phyloP scores from a whole-genome alignment of 2,888 invertebrate genomes.

The Tetragonula carbonaria region DNA sequence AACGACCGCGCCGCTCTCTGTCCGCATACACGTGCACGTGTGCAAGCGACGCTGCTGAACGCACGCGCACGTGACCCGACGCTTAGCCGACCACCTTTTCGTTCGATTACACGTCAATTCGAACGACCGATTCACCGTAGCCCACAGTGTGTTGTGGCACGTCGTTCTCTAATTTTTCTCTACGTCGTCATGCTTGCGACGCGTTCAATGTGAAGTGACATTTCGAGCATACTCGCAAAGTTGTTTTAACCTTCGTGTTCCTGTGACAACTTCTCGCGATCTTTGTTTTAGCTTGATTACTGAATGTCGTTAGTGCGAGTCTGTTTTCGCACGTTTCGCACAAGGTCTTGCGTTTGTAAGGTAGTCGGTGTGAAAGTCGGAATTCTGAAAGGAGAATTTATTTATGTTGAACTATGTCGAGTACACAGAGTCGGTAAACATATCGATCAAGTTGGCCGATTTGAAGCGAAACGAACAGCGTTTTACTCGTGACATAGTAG shows the following conservation, averaged over 20 bases:
- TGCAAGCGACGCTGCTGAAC: conserved; percentile 37
- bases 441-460: not conserved
- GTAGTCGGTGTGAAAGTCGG: no score
- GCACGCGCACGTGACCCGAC: conserved; percentile 64
- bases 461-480: not conserved
- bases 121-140: not conserved
- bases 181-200: not conserved
- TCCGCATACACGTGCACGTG: conserved; percentile 40
- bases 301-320: not conserved
- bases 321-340: not conserved
- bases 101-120: conserved; percentile 29
- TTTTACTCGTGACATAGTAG: not conserved
- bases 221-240: not conserved
- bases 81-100: conserved; percentile 24
- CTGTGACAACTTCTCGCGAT: not conserved
- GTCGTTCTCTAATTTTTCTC: not conserved
- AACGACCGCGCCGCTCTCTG: conserved; percentile 1
- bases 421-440: not conserved
- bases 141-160: not conserved
- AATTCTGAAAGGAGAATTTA: not conserved
- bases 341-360: not conserved
- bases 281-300: not conserved
- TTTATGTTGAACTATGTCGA: not conserved
- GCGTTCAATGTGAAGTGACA: not conserved
- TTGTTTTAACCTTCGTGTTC: not conserved